These are phyloP conservation scores for Leucophenga maculata DNA, from an alignment of 2,888 invertebrate species.

Conservation along the genomic window DNA sequence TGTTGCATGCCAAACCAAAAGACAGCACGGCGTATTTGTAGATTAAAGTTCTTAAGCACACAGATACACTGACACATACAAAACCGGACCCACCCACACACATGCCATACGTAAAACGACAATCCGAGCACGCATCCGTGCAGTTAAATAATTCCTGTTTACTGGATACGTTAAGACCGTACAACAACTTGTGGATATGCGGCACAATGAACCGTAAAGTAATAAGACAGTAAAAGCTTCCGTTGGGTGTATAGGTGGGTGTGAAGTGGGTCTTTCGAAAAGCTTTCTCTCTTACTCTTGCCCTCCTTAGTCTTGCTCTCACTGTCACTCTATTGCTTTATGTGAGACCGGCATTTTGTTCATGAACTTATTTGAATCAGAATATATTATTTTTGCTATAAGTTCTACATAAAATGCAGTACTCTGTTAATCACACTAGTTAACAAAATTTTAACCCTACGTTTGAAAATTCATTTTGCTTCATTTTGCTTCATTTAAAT, in stretches of 20 bases:
- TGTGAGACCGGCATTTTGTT: neutral
- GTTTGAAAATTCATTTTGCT: too few relatives aligned
- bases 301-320: too few relatives aligned
- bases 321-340: neutral
- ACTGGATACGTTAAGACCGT: neutral
- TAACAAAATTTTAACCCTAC: too few relatives aligned
- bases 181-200: slow-evolving; percentile 16
- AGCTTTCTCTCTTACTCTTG: neutral
- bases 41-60: neutral
- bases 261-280: neutral
- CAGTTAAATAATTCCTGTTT: slow-evolving; percentile 4
- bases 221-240: neutral
- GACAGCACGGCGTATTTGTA: too few relatives aligned
- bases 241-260: too few relatives aligned
- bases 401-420: too few relatives aligned
- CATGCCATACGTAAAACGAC: neutral
- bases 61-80: neutral
- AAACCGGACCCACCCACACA: neutral
- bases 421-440: too few relatives aligned
- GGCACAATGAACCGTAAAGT: neutral
- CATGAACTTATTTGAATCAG: neutral
- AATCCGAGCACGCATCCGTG: neutral
- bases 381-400: too few relatives aligned
- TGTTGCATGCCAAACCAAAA: too few relatives aligned
- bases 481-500: too few relatives aligned